Percentiles rank a stretch among this genome's conserved stretches.
Conservation (phyloP, 2,113 vertebrate genomes). For the Cercopithecus mona region DNA sequence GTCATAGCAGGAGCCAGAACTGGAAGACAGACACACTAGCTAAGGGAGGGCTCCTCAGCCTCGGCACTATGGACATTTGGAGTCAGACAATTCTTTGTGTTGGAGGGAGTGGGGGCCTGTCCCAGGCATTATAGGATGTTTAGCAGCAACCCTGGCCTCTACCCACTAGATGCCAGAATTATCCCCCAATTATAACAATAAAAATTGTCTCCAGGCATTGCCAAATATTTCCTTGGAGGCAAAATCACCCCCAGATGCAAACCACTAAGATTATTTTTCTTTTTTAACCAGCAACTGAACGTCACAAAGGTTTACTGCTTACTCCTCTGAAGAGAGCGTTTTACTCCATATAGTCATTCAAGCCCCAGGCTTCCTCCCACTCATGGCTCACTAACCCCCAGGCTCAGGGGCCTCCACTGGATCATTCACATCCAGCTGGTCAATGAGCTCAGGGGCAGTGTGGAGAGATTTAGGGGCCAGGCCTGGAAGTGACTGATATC, state of each 20-base stretch:
- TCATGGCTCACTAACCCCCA: not conserved
- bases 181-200: not conserved
- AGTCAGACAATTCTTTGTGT: not conserved
- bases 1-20: not conserved
- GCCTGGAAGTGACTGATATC: not conserved
- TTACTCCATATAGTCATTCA: accelerated
- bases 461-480: not conserved
- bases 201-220: not conserved
- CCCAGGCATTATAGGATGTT: accelerated
- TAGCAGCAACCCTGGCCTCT: too few relatives aligned
- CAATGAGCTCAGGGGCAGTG: not conserved
- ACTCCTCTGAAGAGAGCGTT: not conserved
- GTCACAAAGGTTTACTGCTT: not conserved
- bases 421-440: not conserved
- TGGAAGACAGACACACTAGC: not conserved
- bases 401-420: not conserved
- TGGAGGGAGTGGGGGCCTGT: not conserved
- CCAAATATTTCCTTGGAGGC: not conserved
- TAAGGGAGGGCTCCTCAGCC: not conserved
- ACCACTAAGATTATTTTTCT: not conserved
- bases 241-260: not conserved
- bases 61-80: accelerated
- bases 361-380: not conserved
- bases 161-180: not conserved
- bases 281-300: not conserved